A percentile compares a stretch with the other conserved stretches of the same genome.
Evolutionary conservation across 2,797 vertebrate species (phyloP).

Genomic region (Fistularia tabacaria): DNA sequence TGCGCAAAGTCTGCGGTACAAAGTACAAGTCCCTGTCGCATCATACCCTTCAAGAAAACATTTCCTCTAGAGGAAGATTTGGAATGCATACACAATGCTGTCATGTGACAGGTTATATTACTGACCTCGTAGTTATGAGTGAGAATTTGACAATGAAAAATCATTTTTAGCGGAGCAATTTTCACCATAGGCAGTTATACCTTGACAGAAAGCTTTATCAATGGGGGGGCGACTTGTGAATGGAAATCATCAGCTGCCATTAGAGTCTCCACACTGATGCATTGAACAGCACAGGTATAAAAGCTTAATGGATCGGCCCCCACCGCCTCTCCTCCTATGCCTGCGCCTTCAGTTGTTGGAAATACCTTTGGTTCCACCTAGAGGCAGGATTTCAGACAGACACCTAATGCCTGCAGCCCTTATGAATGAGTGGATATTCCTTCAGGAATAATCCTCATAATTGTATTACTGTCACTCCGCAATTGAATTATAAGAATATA

Average conservation of each 20-base stretch:
- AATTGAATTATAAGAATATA: neutral
- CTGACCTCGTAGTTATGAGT: constrained; percentile 34
- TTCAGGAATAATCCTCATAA: constrained; percentile 5
- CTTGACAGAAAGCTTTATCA: constrained; percentile 46
- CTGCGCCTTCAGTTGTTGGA: constrained; percentile 2
- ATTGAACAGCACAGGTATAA: constrained; percentile 12
- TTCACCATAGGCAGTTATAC: constrained; percentile 42
- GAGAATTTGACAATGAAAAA: constrained; percentile 49
- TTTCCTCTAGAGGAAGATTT: neutral
- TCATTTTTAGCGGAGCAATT: constrained; percentile 41
- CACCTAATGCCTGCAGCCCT: neutral
- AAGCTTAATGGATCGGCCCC: neutral
- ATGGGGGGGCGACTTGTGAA: constrained; percentile 33
- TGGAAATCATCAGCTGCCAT: constrained; percentile 54
- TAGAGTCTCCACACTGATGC: constrained; percentile 15
- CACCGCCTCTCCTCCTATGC: too few relatives aligned
- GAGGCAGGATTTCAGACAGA: constrained; percentile 22
- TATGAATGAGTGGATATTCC: neutral
- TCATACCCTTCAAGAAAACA: too few relatives aligned
- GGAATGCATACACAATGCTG: constrained; percentile 15
- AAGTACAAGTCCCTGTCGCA: too few relatives aligned
- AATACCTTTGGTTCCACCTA: constrained; percentile 49
- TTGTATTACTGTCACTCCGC: neutral
- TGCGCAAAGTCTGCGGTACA: too few relatives aligned
- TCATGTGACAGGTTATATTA: constrained; percentile 41